These are phyloP conservation scores for Sinocyclocheilus rhinocerous DNA, from an alignment of 2,113 vertebrate species.

Conservation along the genomic window DNA sequence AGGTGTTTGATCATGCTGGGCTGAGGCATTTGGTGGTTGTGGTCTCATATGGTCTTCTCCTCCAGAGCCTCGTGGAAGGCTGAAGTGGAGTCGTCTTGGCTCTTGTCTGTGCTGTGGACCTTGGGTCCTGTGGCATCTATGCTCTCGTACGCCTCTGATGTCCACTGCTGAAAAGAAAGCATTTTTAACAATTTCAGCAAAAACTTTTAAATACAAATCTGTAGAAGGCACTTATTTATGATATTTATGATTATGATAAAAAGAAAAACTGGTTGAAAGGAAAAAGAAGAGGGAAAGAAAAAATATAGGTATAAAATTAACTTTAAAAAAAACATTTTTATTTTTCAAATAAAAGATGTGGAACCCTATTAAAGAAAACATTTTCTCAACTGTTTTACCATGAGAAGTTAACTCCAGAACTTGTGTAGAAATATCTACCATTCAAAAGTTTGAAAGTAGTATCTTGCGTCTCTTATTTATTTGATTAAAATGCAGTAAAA, in stretches of 20 bases:
- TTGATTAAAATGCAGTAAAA: background rate
- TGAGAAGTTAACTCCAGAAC: too few relatives aligned
- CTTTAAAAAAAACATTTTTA: too few relatives aligned
- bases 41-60: conserved; percentile 69
- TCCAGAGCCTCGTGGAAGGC: conserved; percentile 64
- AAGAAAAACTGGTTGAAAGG: background rate
- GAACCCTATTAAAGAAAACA: too few relatives aligned
- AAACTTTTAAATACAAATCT: background rate
- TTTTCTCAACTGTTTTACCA: too few relatives aligned
- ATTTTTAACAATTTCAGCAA: background rate
- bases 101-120: conserved; percentile 69
- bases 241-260: background rate
- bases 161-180: conserved; percentile 72
- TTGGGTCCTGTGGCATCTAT: conserved; percentile 67
- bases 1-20: conserved; percentile 62
- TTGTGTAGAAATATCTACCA: too few relatives aligned
- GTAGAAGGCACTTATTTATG: background rate
- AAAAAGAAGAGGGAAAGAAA: background rate
- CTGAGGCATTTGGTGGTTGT: conserved; percentile 66
- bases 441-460: too few relatives aligned
- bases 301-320: background rate
- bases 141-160: conserved; percentile 79
- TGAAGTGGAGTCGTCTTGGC: conserved; percentile 68
- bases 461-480: too few relatives aligned
- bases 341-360: too few relatives aligned